Percentiles rank a stretch among this genome's conserved stretches.
Conservation (phyloP, 1,140 invertebrate genomes). For the Drosophila micromelanica region DNA sequence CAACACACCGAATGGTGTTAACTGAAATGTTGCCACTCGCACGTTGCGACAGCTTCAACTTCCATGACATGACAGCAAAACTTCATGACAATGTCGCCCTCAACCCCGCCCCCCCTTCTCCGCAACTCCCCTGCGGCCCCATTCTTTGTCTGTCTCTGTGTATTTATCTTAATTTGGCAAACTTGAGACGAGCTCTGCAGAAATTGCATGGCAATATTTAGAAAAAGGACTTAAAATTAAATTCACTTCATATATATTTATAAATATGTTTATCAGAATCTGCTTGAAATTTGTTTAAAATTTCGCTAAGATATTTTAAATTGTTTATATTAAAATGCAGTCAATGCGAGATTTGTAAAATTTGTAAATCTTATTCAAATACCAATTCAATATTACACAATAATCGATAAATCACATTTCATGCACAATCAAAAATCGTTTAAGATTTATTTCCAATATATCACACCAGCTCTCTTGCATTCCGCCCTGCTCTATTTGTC, state of each 20-base stretch:
- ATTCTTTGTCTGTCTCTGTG: conserved; percentile 18
- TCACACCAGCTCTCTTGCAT: conserved; percentile 4
- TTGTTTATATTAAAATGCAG: no score
- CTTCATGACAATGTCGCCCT: conserved; percentile 37
- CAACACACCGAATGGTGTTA: conserved; percentile 53
- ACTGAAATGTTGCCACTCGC: conserved; percentile 68
- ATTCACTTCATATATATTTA: no score
- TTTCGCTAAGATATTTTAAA: no score
- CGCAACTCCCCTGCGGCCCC: neutral
- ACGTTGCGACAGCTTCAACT: conserved; percentile 54
- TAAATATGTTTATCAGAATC: no score
- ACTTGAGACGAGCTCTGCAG: neutral
- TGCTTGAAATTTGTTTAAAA: no score
- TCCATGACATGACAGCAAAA: conserved; percentile 68
- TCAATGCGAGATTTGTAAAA: no score
- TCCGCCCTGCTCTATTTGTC: neutral
- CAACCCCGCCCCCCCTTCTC: conserved; percentile 28
- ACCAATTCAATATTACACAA: neutral
- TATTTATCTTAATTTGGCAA: conserved; percentile 75
- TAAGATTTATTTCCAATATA: neutral
- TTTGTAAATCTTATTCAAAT: no score
- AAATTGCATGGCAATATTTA: no score
- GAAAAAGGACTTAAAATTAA: no score
- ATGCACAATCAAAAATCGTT: neutral
- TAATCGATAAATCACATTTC: neutral